phyloP scores from a whole-genome alignment of 2,113 vertebrate genomes.

The Rostratula benghalensis region DNA sequence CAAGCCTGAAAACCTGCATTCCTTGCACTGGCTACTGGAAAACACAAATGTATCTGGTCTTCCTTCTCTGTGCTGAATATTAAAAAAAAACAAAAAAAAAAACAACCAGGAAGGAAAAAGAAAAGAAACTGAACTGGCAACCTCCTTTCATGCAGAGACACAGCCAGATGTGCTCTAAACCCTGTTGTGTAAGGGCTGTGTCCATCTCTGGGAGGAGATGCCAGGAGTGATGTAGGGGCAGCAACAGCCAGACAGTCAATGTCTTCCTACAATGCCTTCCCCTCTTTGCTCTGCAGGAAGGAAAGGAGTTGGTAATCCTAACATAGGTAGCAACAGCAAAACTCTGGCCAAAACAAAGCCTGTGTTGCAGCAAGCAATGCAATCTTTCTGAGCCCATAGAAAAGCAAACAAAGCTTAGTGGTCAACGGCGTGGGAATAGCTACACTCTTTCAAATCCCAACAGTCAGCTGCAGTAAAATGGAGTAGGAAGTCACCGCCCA shows the following conservation, averaged over 20 bases:
- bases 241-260: neutral
- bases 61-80: neutral
- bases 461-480: slow-evolving; percentile 3
- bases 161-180: neutral
- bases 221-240: neutral
- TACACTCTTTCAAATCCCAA: neutral
- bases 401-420: fast-evolving
- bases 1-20: neutral
- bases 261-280: neutral
- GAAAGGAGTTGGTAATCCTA: neutral
- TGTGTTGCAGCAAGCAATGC: neutral
- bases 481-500: slow-evolving; percentile 12
- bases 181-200: neutral
- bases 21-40: neutral
- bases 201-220: neutral
- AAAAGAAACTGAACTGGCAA: neutral
- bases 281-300: neutral
- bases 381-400: fast-evolving
- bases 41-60: neutral
- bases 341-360: neutral
- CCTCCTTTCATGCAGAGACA: neutral
- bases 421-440: neutral
- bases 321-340: neutral
- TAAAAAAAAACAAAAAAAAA: neutral
- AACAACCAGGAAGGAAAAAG: too few relatives aligned